Conservation (phyloP, 2,888 invertebrate genomes). For the Helobdella robusta region DNA sequence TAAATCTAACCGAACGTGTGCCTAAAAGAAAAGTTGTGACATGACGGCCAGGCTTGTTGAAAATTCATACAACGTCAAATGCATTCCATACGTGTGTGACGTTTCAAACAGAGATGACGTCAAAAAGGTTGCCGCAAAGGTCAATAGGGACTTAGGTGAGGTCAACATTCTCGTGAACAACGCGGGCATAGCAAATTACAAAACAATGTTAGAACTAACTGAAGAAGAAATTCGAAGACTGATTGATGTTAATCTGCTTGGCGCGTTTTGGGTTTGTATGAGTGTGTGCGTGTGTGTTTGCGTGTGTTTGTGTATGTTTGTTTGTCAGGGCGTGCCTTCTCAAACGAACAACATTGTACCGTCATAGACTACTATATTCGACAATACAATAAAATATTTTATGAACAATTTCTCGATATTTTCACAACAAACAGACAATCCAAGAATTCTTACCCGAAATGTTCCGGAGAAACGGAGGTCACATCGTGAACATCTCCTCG, state of each 20-base stretch:
- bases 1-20: too few relatives aligned
- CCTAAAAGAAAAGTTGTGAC: too few relatives aligned
- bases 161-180: conserved; percentile 45
- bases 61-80: too few relatives aligned
- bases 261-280: conserved; percentile 42
- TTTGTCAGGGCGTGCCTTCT: too few relatives aligned
- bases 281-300: neutral
- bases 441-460: conserved; percentile 84
- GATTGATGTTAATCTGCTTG: conserved; percentile 56
- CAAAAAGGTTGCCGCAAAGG: neutral
- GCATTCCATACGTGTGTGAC: neutral
- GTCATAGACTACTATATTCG: too few relatives aligned
- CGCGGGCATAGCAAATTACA: conserved; percentile 42
- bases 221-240: conserved; percentile 76
- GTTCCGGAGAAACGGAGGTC: conserved; percentile 75
- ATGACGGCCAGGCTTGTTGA: too few relatives aligned
- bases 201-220: conserved; percentile 58
- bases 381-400: too few relatives aligned
- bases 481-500: conserved; percentile 84
- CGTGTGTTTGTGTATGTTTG: too few relatives aligned
- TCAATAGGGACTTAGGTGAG: conserved; percentile 35
- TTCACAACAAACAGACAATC: conserved; percentile 73
- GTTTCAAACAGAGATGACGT: neutral
- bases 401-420: too few relatives aligned
- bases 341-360: too few relatives aligned